Conservation (phyloP, 2,797 vertebrate genomes). For the Sciurus vulgaris region DNA sequence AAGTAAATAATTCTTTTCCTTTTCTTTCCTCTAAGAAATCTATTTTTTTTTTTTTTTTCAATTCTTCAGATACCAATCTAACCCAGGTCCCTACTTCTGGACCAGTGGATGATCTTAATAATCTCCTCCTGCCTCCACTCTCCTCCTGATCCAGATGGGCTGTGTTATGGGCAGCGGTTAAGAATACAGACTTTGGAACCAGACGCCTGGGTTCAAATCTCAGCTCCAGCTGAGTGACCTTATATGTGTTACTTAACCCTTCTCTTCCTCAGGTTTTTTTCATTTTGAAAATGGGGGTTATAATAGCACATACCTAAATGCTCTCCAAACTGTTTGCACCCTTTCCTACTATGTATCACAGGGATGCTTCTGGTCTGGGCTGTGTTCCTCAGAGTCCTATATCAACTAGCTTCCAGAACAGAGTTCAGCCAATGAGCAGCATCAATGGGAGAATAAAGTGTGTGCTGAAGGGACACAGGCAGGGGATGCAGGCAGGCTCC, state of each 20-base stretch:
- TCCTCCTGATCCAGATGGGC: not conserved
- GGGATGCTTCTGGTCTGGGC: not conserved
- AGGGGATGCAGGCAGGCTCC: not conserved
- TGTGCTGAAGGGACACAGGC: not conserved
- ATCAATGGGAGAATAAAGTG: not conserved
- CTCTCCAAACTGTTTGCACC: not conserved
- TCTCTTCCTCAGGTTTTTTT: not conserved
- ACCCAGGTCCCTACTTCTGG: not conserved
- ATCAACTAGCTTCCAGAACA: not conserved
- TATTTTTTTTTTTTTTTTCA: not conserved
- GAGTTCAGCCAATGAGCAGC: not conserved
- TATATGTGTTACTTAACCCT: not conserved
- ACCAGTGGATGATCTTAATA: not conserved
- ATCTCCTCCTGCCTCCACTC: not conserved
- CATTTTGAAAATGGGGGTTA: not conserved
- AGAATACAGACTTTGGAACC: not conserved
- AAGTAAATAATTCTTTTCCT: conserved; percentile 56
- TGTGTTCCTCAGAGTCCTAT: not conserved
- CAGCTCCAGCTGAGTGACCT: not conserved
- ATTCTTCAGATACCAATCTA: conserved; percentile 2
- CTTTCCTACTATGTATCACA: not conserved
- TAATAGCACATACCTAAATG: not conserved
- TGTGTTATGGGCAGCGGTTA: not conserved
- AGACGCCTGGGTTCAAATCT: not conserved
- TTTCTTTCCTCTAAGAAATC: conserved; percentile 35